Evolutionary conservation across 2,888 invertebrate species (phyloP), one percentile per base, ranked within the genome.

Genomic region (Drosophila longiperda): DNA sequence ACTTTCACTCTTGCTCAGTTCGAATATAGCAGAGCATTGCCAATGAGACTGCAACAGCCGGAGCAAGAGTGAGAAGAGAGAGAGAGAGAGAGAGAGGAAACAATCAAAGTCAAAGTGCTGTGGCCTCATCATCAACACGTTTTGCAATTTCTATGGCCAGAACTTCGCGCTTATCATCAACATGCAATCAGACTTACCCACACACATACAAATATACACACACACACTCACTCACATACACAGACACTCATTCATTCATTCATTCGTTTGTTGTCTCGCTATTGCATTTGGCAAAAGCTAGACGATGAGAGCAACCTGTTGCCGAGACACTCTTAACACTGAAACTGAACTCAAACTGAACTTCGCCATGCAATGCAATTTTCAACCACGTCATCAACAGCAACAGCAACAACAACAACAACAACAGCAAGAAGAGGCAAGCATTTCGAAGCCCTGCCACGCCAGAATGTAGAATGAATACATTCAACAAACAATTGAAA

Each of bases 401-500:
- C 12, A 45, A 17, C 54, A 67, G 32, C 67, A 53, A 50, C 45
- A 66, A 66, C 42, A 48, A 54, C 52, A 54, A 32, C 26, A 57
- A 61, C 38, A 32, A 32, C 57, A 32, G 42, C 57, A 57, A 42
- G 55, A 29, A 55, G 57, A 57, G 36, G 34, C 60, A 70, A 58
- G 36, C 75, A 61, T 49, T 64, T 40, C 49, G 29, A 67, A 71
- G 62, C 62, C 75, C 62, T 54, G 59, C 70, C 55, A 50, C 66
- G 65, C 61, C 86, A 23, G 45, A 45, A 45, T 45, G 81, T 74
- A 88, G 79, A 85, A 85, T 89, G 79, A 85, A 85, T 89, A 87
- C 85, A 89, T 85, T 84, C 88, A 89, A 85, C 85, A 86, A 86
- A 86, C 85, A 86, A 86, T 86, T 86, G 85, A 86, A 90, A 87